Percentiles rank a stretch among this genome's conserved stretches.
phyloP scores from a whole-genome alignment of 2,888 invertebrate species.

The Ischnura elegans region DNA sequence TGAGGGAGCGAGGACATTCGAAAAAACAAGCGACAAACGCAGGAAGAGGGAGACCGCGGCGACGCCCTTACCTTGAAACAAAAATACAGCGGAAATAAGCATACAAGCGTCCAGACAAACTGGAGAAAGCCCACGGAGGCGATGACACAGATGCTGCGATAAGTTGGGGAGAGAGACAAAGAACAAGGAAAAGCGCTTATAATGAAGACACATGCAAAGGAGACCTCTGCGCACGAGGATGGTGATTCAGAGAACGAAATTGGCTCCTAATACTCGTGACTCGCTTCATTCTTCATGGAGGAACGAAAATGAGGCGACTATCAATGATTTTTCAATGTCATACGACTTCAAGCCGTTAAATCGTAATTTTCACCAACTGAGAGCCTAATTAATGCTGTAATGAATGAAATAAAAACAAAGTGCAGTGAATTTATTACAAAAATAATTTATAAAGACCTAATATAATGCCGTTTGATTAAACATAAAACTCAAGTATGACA shows the following conservation, averaged over 20 bases:
- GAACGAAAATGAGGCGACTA: neutral
- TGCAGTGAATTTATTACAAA: too few relatives aligned
- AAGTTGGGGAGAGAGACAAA: neutral
- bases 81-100: conserved; percentile 29
- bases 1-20: neutral
- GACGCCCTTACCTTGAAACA: conserved; percentile 33
- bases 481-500: too few relatives aligned
- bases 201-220: conserved; percentile 27
- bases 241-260: conserved; percentile 6
- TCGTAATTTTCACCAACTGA: too few relatives aligned
- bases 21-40: neutral
- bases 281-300: neutral
- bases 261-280: neutral
- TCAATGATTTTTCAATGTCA: neutral
- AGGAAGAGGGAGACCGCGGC: neutral
- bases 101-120: neutral
- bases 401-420: too few relatives aligned
- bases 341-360: neutral
- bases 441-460: too few relatives aligned
- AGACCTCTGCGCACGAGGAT: neutral
- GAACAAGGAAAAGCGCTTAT: conserved; percentile 38
- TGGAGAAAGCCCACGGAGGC: conserved; percentile 30
- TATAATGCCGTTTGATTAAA: too few relatives aligned
- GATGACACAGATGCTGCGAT: conserved; percentile 24
- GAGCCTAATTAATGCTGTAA: too few relatives aligned